phyloP scores from a whole-genome alignment of 92 coral and sea anemone species.

The Porites divaricata region DNA sequence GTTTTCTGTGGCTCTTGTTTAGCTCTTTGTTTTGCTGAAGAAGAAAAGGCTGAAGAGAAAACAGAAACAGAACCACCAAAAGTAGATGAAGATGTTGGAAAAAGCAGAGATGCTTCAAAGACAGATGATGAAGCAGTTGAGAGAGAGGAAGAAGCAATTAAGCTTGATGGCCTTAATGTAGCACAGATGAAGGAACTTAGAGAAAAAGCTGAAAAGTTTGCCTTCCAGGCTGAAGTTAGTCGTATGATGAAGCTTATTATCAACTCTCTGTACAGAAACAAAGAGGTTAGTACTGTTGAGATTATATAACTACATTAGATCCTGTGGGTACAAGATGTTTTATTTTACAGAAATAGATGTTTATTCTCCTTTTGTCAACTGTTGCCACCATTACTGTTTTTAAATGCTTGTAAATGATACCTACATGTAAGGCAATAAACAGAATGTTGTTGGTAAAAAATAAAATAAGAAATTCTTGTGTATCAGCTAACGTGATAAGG shows the following conservation, averaged over 20 bases:
- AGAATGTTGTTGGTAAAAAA: not conserved
- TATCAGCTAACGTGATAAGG: too few relatives aligned
- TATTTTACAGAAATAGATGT: too few relatives aligned
- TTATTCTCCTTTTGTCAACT: too few relatives aligned
- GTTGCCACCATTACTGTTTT: too few relatives aligned
- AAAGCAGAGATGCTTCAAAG: slow-evolving; percentile 95
- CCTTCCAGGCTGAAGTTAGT: slow-evolving; percentile 98
- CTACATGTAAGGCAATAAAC: not conserved
- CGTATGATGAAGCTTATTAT: slow-evolving; percentile 99
- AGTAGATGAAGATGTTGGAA: slow-evolving; percentile 97
- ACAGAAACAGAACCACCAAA: slow-evolving; percentile 84
- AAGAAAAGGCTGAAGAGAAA: slow-evolving; percentile 75
- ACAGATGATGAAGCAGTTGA: slow-evolving; percentile 98
- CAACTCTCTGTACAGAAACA: slow-evolving; percentile 97
- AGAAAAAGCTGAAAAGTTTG: slow-evolving; percentile 94
- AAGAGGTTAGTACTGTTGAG: slow-evolving; percentile 73
- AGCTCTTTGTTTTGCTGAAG: slow-evolving; percentile 90
- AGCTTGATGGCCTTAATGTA: slow-evolving; percentile 96
- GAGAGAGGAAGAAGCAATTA: slow-evolving; percentile 97
- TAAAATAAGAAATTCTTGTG: not conserved
- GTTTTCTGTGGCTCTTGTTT: not conserved
- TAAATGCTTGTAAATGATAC: too few relatives aligned
- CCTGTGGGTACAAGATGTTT: too few relatives aligned
- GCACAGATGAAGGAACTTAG: slow-evolving; percentile 98
- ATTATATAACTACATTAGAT: too few relatives aligned